These are phyloP conservation scores for Montifringilla adamsi DNA, from an alignment of 2,113 vertebrate genomes.

Conservation along the genomic window DNA sequence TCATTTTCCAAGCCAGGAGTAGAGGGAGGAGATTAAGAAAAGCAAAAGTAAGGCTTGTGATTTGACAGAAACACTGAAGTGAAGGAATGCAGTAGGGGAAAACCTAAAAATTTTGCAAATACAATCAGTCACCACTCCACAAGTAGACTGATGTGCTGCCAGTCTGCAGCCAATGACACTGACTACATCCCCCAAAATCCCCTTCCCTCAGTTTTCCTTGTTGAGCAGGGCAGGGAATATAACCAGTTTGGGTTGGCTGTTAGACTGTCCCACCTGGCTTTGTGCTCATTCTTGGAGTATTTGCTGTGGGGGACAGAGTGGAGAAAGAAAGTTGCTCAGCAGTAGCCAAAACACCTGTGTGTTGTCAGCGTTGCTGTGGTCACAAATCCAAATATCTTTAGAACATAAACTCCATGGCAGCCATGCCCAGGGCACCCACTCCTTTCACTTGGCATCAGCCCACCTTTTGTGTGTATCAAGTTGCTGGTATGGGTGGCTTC, in stretches of 20 bases:
- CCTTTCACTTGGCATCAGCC: background rate
- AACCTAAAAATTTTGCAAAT: background rate
- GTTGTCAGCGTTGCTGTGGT: background rate
- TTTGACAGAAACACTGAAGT: background rate
- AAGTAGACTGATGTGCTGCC: background rate
- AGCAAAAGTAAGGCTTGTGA: fast-evolving
- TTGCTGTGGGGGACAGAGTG: background rate
- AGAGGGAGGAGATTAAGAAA: background rate
- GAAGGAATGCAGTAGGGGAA: background rate
- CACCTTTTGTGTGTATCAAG: fast-evolving
- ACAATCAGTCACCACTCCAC: background rate
- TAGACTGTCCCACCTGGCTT: background rate
- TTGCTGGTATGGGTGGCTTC: background rate
- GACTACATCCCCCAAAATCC: background rate
- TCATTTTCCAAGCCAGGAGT: background rate
- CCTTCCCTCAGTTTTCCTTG: background rate
- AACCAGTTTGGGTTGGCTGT: background rate
- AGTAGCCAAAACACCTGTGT: background rate
- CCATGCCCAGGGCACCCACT: background rate
- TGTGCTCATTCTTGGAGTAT: background rate
- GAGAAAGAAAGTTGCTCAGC: background rate
- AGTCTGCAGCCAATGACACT: background rate
- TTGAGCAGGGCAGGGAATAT: background rate
- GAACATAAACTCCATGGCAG: background rate
- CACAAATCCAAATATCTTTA: background rate